phyloP scores from a whole-genome alignment of 2,888 invertebrate genomes.

The Heteropelma amictum region DNA sequence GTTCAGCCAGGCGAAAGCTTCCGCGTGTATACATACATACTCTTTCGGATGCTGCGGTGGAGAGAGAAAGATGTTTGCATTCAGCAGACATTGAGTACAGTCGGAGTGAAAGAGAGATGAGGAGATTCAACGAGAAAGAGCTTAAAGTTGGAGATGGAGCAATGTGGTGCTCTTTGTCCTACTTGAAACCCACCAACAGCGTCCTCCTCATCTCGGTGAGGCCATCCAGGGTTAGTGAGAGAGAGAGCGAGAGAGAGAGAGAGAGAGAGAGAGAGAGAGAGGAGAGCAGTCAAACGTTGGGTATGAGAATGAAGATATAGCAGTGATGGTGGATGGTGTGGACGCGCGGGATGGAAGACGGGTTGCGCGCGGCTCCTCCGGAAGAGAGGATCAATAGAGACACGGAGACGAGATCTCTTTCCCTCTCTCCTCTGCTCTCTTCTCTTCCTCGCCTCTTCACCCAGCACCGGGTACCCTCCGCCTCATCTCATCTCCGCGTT shows the following conservation, averaged over 20 bases:
- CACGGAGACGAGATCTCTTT: constrained; percentile 77
- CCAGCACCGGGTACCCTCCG: constrained; percentile 37
- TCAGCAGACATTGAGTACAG: constrained; percentile 49
- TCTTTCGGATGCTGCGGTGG: constrained; percentile 47
- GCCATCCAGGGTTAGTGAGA: constrained; percentile 35
- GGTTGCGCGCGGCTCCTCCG: constrained; percentile 77
- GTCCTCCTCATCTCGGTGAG: constrained; percentile 43
- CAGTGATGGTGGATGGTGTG: constrained; percentile 61
- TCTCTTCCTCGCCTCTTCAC: constrained; percentile 53
- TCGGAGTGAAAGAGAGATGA: constrained; percentile 32
- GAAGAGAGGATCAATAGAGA: constrained; percentile 78
- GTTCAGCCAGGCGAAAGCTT: constrained; percentile 42
- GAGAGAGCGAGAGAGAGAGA: constrained; percentile 26
- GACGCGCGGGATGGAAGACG: constrained; percentile 70
- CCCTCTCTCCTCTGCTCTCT: constrained; percentile 62
- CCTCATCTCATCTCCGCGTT: constrained; percentile 33
- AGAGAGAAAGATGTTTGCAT: constrained; percentile 25
- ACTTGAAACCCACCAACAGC: constrained; percentile 36
- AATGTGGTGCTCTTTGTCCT: constrained; percentile 52
- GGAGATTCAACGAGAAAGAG: constrained; percentile 48
- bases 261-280: constrained; percentile 39
- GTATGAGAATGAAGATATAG: constrained; percentile 69
- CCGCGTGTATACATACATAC: constrained; percentile 13
- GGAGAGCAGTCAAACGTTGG: constrained; percentile 59
- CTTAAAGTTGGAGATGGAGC: constrained; percentile 45